Evolutionary conservation across 2,797 vertebrate species (phyloP), one percentile per base, ranked within the genome.

Genomic region (Tangara arthus): DNA sequence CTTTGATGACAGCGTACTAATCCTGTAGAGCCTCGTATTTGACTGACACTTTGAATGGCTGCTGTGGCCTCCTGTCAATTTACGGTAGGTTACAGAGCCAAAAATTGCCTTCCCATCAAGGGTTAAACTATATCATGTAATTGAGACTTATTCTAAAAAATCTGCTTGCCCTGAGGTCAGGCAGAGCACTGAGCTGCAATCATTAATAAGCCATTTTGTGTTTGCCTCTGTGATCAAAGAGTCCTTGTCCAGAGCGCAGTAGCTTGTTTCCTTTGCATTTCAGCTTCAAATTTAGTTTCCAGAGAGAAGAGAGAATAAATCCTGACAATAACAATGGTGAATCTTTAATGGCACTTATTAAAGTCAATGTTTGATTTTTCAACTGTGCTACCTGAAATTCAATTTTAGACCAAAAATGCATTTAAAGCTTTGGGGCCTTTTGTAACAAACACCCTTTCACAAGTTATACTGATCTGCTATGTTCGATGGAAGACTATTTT

Each of bases 171-270:
- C 91, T 79, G 61, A 87, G 96, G 95, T 96, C 95, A 96, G 82
- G 76, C 50, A 89, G 81, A 95, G 85, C 93, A 93, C 69, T 42
- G 86, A 93, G 80, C 69, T 87, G 44, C 87, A 93, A 87, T 92
- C 82, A 96, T 96, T 97, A 97, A 95, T 96, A 95, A 96, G 90
- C 65, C 95, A 91, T 93, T 94, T 96, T 85, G 72, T 97, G 81
- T 96, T 96, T 97, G 93, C 87, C 92, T 95, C 92, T 96, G 90
- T 90, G 94, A 96, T 96, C 93, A 96, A 97, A 96, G 88, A 79
- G 64, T 80, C 66, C 91, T 89, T 88, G 41, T 79, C 34, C 78
- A 35, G 56, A 76, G 66, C 81, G 39, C 65, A 90, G 90, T 81
- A 92, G 76, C 50, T 97, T 86, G 89, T 96, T 96, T 97, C 80